Evolutionary conservation across 2,113 vertebrate species (phyloP).

Genomic region (Trichechus manatus): DNA sequence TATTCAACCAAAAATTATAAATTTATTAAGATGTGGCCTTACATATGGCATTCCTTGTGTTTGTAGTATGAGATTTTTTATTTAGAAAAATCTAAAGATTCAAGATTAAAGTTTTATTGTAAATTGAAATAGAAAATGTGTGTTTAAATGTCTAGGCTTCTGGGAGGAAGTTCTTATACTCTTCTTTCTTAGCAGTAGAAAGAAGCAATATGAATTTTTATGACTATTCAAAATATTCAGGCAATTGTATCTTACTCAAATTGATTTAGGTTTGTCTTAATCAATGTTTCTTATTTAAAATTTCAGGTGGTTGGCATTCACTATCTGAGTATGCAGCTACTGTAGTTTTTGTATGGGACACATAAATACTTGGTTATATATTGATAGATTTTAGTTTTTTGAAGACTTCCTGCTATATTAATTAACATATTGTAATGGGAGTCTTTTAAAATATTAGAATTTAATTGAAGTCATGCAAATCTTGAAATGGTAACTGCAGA

Average conservation of each 20-base stretch:
- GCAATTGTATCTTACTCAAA: constrained; percentile 67
- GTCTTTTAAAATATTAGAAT: constrained; percentile 66
- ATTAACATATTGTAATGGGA: constrained; percentile 49
- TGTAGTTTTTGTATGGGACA: constrained; percentile 73
- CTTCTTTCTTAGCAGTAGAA: constrained; percentile 78
- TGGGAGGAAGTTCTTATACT: constrained; percentile 77
- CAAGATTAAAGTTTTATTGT: constrained; percentile 67
- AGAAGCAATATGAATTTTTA: constrained; percentile 75
- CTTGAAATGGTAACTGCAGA: constrained; percentile 61
- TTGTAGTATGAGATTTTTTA: constrained; percentile 72
- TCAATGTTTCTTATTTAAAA: constrained; percentile 77
- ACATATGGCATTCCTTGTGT: constrained; percentile 78
- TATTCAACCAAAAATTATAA: constrained; percentile 78
- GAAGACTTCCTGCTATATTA: constrained; percentile 65
- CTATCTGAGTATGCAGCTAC: constrained; percentile 71
- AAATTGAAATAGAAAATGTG: constrained; percentile 74
- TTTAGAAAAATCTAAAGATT: constrained; percentile 67
- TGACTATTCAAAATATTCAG: constrained; percentile 73
- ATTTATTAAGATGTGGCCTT: constrained; percentile 88
- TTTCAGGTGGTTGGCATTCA: constrained; percentile 67
- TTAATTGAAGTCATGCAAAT: constrained; percentile 77
- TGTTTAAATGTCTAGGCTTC: constrained; percentile 81
- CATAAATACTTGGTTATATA: constrained; percentile 65
- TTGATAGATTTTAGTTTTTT: constrained; percentile 55
- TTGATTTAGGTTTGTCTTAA: constrained; percentile 79